Evolutionary conservation across 2,113 vertebrate genomes (phyloP), one percentile per base, ranked within the genome.

Genomic region (Podarcis muralis): DNA sequence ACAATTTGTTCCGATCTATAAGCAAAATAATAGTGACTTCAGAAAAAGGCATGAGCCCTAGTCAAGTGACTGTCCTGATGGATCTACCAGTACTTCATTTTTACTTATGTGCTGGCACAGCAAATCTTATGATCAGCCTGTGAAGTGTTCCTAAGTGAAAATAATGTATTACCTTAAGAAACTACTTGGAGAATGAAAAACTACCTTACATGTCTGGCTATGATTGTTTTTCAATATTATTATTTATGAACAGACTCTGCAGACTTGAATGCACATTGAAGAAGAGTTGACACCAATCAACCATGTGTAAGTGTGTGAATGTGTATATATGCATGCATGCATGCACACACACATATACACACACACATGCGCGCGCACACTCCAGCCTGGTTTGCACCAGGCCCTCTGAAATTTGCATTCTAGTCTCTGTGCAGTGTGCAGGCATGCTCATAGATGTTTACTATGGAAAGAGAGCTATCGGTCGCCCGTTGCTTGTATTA

Each of bases 121-220:
- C 84, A 65, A 75, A 32, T 43, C 65, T 85, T 85, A 27, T 37
- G 71, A 85, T 37, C 53, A 85, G 65, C 71, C 71, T 85, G 12
- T 57, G 40, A 85, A 32, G 32, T 40, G 71, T 8, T 85, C 71
- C 81, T 69, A 83, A 69, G 74, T 85, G 69, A 75, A 85, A 76
- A 62, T 76, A 62, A 76, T 85, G 32, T 35, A 85, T 62, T 85
- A 71, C 53, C 72, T 13, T 85, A 62, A 76, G 53, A 85, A 85
- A 85, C 53, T 62, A 76, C 57, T 76, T 76, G 25, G 25, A 65
- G 72, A 65, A 40, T 62, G 35, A 37, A 65, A 85, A 85, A 85
- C 66, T 84, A 72, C 22, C 35, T 27, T 75, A 62, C 76, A 37
- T 76, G 53, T 75, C 53, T 76, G 13, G 23, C 53, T 85, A 85